Evolutionary conservation across 1,140 invertebrate species (phyloP), one percentile per base, ranked within the genome.

Genomic region (Macrocentrus cingulum): DNA sequence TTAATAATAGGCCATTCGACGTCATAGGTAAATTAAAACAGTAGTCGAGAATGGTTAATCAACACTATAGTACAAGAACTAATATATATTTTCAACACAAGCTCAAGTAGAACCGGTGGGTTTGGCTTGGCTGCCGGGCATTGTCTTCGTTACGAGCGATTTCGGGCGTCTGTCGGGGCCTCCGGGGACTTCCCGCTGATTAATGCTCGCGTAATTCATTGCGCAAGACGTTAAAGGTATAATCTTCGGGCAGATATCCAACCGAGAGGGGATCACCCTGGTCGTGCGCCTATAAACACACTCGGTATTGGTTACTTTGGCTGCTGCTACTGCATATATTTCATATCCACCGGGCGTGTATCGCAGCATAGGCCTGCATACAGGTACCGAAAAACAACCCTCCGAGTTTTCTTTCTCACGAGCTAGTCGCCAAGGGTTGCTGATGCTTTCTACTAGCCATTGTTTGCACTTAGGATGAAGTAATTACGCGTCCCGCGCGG

Each of bases 151-250:
- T 61, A 65, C 64, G 59, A 48, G 45, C 22, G 45, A 48, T 48
- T 48, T 48, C 29, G 23, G 45, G 45, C 45, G 22, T 19, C 45
- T 48, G 45, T 48, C 20, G n/a, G 45, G 20, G 44, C 18, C 3
- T 23, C 6, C 20, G 54, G 54, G 57, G 66, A 58, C 61, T 61
- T 66, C 63, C 65, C 55, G 66, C 70, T 77, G 74, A 76, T 76
- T 72, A 72, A 76, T 76, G 72, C 67, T 76, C 69, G 67, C 71
- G 66, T 75, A 75, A 77, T 77, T 76, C 74, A 74, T 75, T 73
- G 71, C 70, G 61, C 59, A 66, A 66, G 74, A 77, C 71, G 73
- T 70, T 74, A 65, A 73, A 69, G 66, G 70, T 68, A 73, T 67
- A 73, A 71, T 73, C 69, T 76, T 59, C 46, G 56, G 61, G 56